These are phyloP conservation scores for Mesaphorura yosii DNA, from an alignment of 1,140 invertebrate genomes.

Conservation along the genomic window DNA sequence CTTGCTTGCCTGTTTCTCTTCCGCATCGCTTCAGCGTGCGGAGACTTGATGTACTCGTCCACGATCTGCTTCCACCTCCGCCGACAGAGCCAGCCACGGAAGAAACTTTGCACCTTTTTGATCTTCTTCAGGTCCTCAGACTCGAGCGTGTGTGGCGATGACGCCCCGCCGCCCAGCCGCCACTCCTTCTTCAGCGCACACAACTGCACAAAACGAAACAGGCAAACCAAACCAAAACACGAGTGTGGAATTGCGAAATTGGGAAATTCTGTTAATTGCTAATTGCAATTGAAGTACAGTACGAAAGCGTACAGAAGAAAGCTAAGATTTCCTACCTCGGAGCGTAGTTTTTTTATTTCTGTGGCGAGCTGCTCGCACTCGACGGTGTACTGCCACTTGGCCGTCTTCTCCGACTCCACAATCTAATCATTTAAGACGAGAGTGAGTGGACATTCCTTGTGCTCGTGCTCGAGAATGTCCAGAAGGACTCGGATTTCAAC, in stretches of 20 bases:
- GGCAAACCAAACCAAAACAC: background rate
- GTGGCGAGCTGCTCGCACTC: slow-evolving; percentile 78
- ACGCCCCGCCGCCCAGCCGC: slow-evolving; percentile 38
- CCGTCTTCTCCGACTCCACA: slow-evolving; percentile 81
- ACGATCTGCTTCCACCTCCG: slow-evolving; percentile 90
- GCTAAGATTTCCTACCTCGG: slow-evolving; percentile 52
- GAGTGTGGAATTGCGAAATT: background rate
- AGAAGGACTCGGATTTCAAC: background rate
- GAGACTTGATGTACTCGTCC: slow-evolving; percentile 87
- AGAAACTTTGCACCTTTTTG: slow-evolving; percentile 91
- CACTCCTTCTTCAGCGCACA: slow-evolving; percentile 69
- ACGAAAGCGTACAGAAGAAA: background rate
- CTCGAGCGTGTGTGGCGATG: slow-evolving; percentile 38
- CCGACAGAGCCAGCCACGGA: slow-evolving; percentile 85
- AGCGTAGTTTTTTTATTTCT: slow-evolving; percentile 78
- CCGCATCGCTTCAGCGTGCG: slow-evolving; percentile 85
- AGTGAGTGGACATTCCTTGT: background rate
- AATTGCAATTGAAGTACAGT: background rate
- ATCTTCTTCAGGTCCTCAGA: slow-evolving; percentile 71
- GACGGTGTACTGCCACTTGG: slow-evolving; percentile 85
- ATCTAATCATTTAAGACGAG: slow-evolving; percentile 47
- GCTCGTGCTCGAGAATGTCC: background rate
- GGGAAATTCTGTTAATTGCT: too few species aligned
- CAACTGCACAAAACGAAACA: slow-evolving; percentile 45
- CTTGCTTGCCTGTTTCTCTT: slow-evolving; percentile 75